Evolutionary conservation across 1,140 invertebrate genomes (phyloP).

Genomic region (Aphidius ervi): DNA sequence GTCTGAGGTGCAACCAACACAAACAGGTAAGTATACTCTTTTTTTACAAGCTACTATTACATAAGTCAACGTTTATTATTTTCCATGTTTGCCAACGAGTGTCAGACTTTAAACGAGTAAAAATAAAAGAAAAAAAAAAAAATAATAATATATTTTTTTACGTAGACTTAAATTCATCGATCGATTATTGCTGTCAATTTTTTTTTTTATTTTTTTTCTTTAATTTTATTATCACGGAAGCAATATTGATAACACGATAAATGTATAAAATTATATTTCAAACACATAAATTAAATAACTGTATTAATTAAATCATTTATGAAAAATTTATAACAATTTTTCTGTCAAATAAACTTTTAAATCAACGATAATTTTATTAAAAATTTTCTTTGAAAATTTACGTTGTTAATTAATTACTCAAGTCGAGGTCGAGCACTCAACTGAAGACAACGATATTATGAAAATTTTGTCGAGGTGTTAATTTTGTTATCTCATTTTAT

Average conservation of each 20-base stretch:
- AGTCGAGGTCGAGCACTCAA: slow-evolving; percentile 10
- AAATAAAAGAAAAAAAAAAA: slow-evolving; percentile 1
- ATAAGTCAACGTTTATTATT: slow-evolving; percentile 38
- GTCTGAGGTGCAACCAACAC: no score
- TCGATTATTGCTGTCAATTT: no score
- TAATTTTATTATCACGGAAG: no score
- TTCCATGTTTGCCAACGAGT: slow-evolving; percentile 32
- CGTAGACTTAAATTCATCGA: no score
- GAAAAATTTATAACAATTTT: no score
- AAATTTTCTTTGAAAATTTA: slow-evolving; percentile 4
- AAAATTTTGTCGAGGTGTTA: slow-evolving; percentile 10
- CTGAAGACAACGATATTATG: slow-evolving; percentile 1
- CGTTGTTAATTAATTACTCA: slow-evolving; percentile 24
- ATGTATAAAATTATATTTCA: no score
- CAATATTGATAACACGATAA: no score
- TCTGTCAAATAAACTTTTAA: not conserved
- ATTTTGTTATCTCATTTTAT: slow-evolving; percentile 19
- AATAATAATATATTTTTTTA: not conserved
- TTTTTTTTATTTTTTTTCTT: no score
- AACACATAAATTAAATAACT: not conserved
- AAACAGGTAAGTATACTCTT: slow-evolving; percentile 16
- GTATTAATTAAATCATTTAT: not conserved
- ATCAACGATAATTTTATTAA: not conserved
- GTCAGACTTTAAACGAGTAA: not conserved
- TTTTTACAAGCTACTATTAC: slow-evolving; percentile 30